Conservation (phyloP, 1,140 invertebrate species). For the Drosophila ironensis region DNA sequence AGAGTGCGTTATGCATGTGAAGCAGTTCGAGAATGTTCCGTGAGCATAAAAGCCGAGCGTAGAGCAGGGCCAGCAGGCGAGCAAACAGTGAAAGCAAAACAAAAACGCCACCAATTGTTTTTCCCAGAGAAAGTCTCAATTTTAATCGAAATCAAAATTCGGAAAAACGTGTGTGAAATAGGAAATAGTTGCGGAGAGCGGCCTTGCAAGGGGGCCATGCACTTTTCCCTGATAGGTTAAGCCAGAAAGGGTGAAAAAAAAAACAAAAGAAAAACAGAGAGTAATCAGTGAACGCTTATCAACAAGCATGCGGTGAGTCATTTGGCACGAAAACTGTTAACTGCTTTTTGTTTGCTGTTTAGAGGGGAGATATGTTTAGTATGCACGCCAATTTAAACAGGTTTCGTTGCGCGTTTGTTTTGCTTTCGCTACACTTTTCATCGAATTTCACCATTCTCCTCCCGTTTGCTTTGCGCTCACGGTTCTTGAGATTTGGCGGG, state of each 20-base stretch:
- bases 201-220: no score
- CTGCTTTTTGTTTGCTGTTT: conserved; percentile 29
- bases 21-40: conserved; percentile 52
- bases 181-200: no score
- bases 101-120: no score
- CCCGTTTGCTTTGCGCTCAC: conserved; percentile 24
- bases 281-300: conserved; percentile 54
- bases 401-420: conserved; percentile 16
- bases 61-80: conserved; percentile 6
- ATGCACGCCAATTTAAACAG: conserved; percentile 9
- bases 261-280: background rate
- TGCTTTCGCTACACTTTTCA: conserved; percentile 13
- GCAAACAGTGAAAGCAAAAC: conserved; percentile 13
- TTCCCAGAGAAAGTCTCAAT: no score
- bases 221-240: no score
- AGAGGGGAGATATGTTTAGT: conserved; percentile 28
- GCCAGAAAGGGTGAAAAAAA: conserved; percentile 17
- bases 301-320: conserved; percentile 71
- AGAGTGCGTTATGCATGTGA: conserved; percentile 7
- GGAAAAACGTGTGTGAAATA: background rate
- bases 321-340: conserved; percentile 41
- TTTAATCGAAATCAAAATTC: no score
- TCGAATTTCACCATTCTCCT: conserved; percentile 69
- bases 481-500: background rate
- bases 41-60: conserved; percentile 8